Conservation (phyloP, 2,888 invertebrate genomes). For the Pogonocherus hispidulus region DNA sequence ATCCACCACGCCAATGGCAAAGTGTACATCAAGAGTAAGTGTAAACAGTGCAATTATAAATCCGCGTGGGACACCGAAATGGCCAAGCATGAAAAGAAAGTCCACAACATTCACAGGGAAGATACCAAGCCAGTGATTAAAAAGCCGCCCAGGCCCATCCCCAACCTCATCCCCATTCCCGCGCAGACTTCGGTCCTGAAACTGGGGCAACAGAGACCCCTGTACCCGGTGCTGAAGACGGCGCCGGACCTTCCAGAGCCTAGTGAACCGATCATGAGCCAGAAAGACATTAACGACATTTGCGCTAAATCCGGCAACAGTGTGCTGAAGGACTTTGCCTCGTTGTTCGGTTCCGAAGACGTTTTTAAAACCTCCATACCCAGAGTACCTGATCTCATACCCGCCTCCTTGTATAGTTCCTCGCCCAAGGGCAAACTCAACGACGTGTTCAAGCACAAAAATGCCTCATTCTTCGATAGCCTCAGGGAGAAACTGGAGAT, state of each 20-base stretch:
- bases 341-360: conserved; percentile 67
- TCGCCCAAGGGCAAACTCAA: conserved; percentile 47
- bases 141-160: conserved; percentile 76
- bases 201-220: conserved; percentile 32
- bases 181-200: conserved; percentile 67
- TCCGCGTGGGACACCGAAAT: conserved; percentile 74
- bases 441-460: conserved; percentile 74
- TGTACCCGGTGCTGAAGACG: conserved; percentile 49
- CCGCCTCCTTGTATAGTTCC: conserved; percentile 52
- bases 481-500: conserved; percentile 82
- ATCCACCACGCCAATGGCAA: conserved; percentile 68
- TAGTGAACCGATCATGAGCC: conserved; percentile 65
- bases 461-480: conserved; percentile 86
- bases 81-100: conserved; percentile 70
- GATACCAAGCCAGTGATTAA: conserved; percentile 53
- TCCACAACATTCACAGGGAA: conserved; percentile 66
- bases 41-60: conserved; percentile 73
- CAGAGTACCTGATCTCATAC: conserved; percentile 64
- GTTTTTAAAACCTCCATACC: conserved; percentile 58
- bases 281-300: conserved; percentile 69
- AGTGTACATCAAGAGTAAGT: conserved; percentile 68
- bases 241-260: conserved; percentile 45
- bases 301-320: conserved; percentile 69
- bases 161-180: conserved; percentile 81
- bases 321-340: conserved; percentile 73